phyloP scores from a whole-genome alignment of 2,113 vertebrate genomes.

The Bubo blakistoni region DNA sequence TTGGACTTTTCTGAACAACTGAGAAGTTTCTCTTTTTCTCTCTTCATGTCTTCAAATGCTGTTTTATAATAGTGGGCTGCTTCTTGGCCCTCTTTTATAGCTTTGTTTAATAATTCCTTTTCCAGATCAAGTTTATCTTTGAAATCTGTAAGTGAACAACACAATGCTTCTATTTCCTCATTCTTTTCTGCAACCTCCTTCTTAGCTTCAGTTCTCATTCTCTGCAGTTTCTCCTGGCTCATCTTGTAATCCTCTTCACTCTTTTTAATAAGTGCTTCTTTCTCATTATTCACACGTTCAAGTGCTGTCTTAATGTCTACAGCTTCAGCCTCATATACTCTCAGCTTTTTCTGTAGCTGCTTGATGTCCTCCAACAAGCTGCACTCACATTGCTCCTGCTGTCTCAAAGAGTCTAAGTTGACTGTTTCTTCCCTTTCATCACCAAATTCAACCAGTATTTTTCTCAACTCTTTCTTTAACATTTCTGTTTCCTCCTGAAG shows the following conservation, averaged over 20 bases:
- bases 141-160: slow-evolving; percentile 2
- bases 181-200: slow-evolving; percentile 60
- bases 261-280: slow-evolving; percentile 31
- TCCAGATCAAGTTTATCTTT: slow-evolving; percentile 52
- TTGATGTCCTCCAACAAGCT: slow-evolving; percentile 14
- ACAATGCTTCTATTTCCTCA: slow-evolving; percentile 50
- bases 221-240: slow-evolving; percentile 51
- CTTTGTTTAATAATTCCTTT: slow-evolving; percentile 9
- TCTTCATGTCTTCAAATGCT: slow-evolving; percentile 62
- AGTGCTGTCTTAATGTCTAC: slow-evolving; percentile 3
- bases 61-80: slow-evolving; percentile 50
- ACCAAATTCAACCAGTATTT: slow-evolving; percentile 10
- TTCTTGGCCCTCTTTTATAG: neutral
- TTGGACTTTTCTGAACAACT: slow-evolving; percentile 48
- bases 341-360: slow-evolving; percentile 47
- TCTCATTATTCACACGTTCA: slow-evolving; percentile 34
- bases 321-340: neutral
- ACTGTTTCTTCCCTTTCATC: slow-evolving; percentile 40
- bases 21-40: slow-evolving; percentile 67
- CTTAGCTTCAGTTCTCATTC: slow-evolving; percentile 29
- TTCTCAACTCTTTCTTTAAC: slow-evolving; percentile 62
- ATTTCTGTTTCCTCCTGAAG: slow-evolving; percentile 47
- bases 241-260: slow-evolving; percentile 27
- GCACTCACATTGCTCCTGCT: slow-evolving; percentile 16
- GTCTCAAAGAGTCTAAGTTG: neutral